These are phyloP conservation scores for Megastigmus dorsalis DNA, from an alignment of 2,888 invertebrate genomes.

Conservation along the genomic window DNA sequence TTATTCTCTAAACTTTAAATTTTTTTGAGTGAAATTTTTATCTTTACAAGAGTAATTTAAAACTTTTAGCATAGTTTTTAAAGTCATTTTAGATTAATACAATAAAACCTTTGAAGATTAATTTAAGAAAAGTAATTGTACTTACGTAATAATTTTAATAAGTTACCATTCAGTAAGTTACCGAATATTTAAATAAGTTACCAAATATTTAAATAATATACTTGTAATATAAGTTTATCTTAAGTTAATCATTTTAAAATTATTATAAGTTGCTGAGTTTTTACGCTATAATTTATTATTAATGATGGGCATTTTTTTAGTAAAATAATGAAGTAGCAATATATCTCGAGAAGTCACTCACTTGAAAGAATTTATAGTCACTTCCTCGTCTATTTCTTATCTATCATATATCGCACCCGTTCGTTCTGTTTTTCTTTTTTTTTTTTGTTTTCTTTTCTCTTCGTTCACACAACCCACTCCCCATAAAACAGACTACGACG, in stretches of 20 bases:
- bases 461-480: constrained; percentile 64
- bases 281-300: too few relatives aligned
- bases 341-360: too few relatives aligned
- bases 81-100: too few relatives aligned
- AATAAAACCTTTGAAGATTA: neutral
- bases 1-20: constrained; percentile 50
- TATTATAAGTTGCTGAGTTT: too few relatives aligned
- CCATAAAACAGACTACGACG: constrained; percentile 70
- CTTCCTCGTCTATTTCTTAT: neutral
- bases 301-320: too few relatives aligned
- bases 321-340: too few relatives aligned
- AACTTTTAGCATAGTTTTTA: too few relatives aligned
- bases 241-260: too few relatives aligned
- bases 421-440: constrained; percentile 54
- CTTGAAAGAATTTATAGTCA: constrained; percentile 43
- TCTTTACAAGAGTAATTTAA: neutral
- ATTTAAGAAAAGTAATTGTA: neutral
- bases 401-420: constrained; percentile 39
- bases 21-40: constrained; percentile 48
- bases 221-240: neutral
- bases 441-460: constrained; percentile 67
- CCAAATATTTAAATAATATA: neutral
- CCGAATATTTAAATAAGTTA: neutral
- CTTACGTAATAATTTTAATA: neutral
- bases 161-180: neutral